Percentiles rank a stretch among this genome's conserved stretches.
Evolutionary conservation across 2,113 vertebrate species (phyloP).

Genomic region (Promerops cafer): DNA sequence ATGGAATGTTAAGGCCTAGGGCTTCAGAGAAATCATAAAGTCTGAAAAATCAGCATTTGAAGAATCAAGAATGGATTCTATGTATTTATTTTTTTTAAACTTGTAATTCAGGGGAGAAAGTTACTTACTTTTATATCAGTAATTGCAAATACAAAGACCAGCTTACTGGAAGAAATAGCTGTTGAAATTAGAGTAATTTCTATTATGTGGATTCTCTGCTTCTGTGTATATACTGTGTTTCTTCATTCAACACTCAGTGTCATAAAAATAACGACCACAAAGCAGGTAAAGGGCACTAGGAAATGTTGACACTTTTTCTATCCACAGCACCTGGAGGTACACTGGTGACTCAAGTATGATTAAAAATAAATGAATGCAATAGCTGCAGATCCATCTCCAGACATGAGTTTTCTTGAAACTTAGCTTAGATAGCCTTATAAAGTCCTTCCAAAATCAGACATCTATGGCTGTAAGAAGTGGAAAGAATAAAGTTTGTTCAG

Average conservation of each 20-base stretch:
- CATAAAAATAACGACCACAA: conserved; percentile 23
- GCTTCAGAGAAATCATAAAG: neutral
- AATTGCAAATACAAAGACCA: neutral
- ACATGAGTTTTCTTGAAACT: neutral
- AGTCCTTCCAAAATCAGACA: neutral
- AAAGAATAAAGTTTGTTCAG: neutral
- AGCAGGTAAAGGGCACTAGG: neutral
- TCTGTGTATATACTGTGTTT: neutral
- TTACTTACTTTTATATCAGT: neutral
- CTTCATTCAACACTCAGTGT: neutral
- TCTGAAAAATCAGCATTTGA: neutral
- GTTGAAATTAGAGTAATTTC: neutral
- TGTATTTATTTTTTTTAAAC: neutral
- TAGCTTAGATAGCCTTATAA: neutral
- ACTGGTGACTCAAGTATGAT: neutral
- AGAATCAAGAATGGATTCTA: neutral
- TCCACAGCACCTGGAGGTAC: neutral
- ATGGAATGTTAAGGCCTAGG: neutral
- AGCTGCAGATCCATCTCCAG: neutral
- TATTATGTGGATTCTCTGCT: neutral
- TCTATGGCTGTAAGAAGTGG: neutral
- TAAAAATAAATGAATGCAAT: conserved; percentile 53
- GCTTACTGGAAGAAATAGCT: neutral
- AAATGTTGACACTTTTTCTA: neutral
- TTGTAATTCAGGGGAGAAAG: neutral